A percentile compares a stretch with the other conserved stretches of the same genome.
phyloP scores from a whole-genome alignment of 2,113 vertebrate species.

The Pelvicachromis taeniatus region DNA sequence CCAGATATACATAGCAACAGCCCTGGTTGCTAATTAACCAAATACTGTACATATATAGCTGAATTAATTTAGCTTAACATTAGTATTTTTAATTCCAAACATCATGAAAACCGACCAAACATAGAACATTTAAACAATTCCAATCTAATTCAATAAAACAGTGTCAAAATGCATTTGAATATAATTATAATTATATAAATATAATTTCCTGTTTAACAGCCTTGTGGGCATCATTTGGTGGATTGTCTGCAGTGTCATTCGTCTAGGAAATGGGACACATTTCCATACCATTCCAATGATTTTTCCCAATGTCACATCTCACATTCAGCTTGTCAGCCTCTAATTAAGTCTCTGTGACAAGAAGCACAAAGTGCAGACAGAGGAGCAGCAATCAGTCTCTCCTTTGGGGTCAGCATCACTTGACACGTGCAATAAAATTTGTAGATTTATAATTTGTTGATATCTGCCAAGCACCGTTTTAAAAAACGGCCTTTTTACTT shows the following conservation, averaged over 20 bases:
- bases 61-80: neutral
- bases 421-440: neutral
- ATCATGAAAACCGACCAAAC: neutral
- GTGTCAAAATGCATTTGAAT: neutral
- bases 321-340: conserved; percentile 1
- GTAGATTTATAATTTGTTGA: neutral
- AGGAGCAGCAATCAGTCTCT: conserved; percentile 36
- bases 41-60: too few species aligned
- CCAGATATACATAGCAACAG: too few species aligned
- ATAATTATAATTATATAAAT: too few species aligned
- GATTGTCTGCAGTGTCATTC: neutral
- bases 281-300: neutral
- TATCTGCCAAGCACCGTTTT: conserved; percentile 5
- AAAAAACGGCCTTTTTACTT: neutral
- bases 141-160: neutral
- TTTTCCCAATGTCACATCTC: conserved; percentile 2
- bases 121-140: neutral
- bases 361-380: conserved; percentile 1
- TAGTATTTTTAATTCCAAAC: neutral
- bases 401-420: neutral
- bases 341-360: conserved; percentile 43
- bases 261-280: neutral
- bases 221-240: neutral
- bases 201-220: neutral
- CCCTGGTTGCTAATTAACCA: too few species aligned